Evolutionary conservation across 2,888 invertebrate genomes (phyloP).

Genomic region (Heliconius hortense): DNA sequence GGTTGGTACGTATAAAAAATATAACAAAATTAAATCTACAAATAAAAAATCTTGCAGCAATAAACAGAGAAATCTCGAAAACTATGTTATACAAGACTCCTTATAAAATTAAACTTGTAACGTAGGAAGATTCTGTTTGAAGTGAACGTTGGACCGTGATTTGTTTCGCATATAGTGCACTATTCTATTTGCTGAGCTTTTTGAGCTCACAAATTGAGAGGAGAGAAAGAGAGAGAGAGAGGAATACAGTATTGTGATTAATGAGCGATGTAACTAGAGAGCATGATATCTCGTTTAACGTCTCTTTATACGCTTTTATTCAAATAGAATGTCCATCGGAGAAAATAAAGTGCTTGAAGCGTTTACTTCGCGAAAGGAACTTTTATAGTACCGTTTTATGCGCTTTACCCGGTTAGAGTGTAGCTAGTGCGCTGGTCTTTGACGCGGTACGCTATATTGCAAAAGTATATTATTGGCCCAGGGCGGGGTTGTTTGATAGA

Average conservation of each 20-base stretch:
- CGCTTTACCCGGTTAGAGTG: slow-evolving; percentile 24
- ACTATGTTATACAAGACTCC: not conserved
- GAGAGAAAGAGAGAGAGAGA: not conserved
- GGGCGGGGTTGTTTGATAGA: slow-evolving; percentile 4
- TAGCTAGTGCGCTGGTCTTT: not conserved
- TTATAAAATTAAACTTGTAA: slow-evolving; percentile 9
- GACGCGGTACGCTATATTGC: slow-evolving; percentile 3
- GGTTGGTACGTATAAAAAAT: too few species aligned
- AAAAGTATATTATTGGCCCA: slow-evolving; percentile 5
- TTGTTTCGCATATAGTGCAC: slow-evolving; percentile 14
- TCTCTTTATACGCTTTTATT: slow-evolving; percentile 28
- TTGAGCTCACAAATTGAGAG: slow-evolving; percentile 26
- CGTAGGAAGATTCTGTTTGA: slow-evolving; percentile 5
- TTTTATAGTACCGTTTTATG: slow-evolving; percentile 17
- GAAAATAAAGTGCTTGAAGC: slow-evolving; percentile 22
- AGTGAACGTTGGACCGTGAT: slow-evolving; percentile 10
- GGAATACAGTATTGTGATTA: slow-evolving; percentile 41
- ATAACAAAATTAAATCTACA: too few species aligned
- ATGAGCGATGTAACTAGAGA: slow-evolving; percentile 42
- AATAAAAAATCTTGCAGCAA: not conserved
- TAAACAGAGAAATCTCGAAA: not conserved
- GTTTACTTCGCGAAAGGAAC: slow-evolving; percentile 25
- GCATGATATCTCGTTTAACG: slow-evolving; percentile 35
- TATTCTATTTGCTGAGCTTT: slow-evolving; percentile 16
- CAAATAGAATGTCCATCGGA: slow-evolving; percentile 27